A percentile compares a stretch with the other conserved stretches of the same genome.
phyloP scores from a whole-genome alignment of 2,888 invertebrate genomes.

The Meganola albula region DNA sequence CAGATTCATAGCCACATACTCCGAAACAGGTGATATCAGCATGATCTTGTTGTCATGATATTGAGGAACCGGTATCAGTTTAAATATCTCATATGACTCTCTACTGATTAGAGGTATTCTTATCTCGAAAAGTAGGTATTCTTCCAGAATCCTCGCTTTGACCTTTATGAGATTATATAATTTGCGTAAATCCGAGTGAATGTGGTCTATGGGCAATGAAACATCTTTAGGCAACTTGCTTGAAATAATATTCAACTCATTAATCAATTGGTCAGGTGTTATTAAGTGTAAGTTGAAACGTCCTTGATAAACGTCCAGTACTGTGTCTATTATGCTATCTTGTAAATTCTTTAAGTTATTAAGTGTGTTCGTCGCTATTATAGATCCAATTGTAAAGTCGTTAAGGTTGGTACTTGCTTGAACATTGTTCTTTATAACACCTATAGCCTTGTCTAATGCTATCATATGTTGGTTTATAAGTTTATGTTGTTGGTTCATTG shows the following conservation, averaged over 20 bases:
- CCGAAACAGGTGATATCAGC: conserved; percentile 3
- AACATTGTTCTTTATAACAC: not conserved
- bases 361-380: not conserved
- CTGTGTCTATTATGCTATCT: not conserved
- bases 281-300: conserved; percentile 3
- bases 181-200: conserved; percentile 1
- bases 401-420: not conserved
- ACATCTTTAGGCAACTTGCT: conserved; percentile 5
- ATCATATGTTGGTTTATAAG: conserved; percentile 1
- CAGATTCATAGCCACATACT: not conserved
- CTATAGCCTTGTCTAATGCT: conserved; percentile 1
- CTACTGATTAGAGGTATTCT: conserved; percentile 3
- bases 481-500: conserved; percentile 4
- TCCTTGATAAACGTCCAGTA: conserved; percentile 1
- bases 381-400: not conserved
- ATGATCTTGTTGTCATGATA: conserved; percentile 1
- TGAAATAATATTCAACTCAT: not conserved
- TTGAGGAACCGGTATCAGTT: conserved; percentile 2
- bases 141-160: conserved; percentile 7
- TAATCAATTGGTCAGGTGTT: conserved; percentile 1
- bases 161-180: conserved; percentile 4
- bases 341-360: not conserved
- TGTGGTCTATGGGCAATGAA: conserved; percentile 3
- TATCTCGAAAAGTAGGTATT: conserved; percentile 1
- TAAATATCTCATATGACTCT: conserved; percentile 7